These are phyloP conservation scores for Xerus inauris DNA, from an alignment of 2,113 vertebrate species.

Conservation along the genomic window DNA sequence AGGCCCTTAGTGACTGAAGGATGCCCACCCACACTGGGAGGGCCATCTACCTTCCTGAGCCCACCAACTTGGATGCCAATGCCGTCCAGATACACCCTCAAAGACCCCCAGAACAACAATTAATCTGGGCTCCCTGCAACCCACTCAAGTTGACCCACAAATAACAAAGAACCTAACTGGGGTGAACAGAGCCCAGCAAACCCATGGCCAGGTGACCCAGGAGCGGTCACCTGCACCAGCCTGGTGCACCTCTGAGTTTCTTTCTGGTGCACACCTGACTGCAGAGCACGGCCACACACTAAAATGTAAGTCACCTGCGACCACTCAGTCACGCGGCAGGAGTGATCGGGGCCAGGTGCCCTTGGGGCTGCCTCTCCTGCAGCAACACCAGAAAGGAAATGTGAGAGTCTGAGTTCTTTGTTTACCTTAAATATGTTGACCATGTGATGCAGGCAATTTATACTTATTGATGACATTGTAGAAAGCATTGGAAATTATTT, in stretches of 20 bases:
- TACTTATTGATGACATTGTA: background rate
- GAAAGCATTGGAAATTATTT: background rate
- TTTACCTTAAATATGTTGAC: background rate
- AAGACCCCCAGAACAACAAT: background rate
- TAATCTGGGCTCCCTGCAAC: background rate
- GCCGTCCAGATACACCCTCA: background rate
- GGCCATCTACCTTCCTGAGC: background rate
- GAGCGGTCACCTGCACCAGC: background rate
- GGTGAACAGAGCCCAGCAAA: too few species aligned
- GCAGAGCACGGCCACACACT: background rate
- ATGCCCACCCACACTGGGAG: background rate
- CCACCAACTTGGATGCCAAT: background rate
- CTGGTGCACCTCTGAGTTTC: background rate
- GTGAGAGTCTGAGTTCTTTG: background rate
- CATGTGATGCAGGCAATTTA: background rate
- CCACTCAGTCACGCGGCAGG: background rate
- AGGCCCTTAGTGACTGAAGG: background rate
- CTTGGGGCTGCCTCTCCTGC: background rate
- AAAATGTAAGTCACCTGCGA: background rate
- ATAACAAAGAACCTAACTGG: background rate
- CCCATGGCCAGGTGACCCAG: background rate
- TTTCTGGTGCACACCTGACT: background rate
- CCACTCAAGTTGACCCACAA: background rate
- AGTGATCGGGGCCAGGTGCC: accelerated
- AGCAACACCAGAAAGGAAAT: background rate